Evolutionary conservation across 2,888 invertebrate species (phyloP).

Genomic region (Pterostichus madidus): DNA sequence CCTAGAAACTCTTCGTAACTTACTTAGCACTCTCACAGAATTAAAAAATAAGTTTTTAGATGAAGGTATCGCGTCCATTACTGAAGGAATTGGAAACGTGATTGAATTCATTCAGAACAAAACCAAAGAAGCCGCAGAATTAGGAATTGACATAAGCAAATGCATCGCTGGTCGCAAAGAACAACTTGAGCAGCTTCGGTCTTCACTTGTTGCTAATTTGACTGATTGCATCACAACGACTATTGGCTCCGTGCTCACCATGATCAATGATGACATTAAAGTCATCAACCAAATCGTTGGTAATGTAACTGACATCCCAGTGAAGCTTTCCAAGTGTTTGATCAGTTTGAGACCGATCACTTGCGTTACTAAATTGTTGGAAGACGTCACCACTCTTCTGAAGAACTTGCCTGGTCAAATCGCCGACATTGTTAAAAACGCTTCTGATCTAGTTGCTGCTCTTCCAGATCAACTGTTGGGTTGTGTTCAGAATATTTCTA

Average conservation of each 20-base stretch:
- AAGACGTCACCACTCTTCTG: neutral
- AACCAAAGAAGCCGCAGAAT: conserved; percentile 13
- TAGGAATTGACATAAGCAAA: conserved; percentile 12
- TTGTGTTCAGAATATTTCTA: neutral
- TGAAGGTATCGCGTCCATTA: conserved; percentile 10
- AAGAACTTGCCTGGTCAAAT: conserved; percentile 11
- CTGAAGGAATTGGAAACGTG: conserved; percentile 1
- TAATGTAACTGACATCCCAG: conserved; percentile 13
- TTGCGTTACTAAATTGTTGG: conserved; percentile 7
- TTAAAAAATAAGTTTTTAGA: conserved; percentile 3
- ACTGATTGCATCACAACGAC: conserved; percentile 1
- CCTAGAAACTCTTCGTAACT: neutral
- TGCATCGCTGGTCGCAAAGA: conserved; percentile 28
- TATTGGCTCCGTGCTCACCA: neutral
- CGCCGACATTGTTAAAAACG: neutral
- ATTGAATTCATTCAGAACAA: conserved; percentile 18
- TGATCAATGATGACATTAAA: conserved; percentile 14
- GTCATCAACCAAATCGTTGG: conserved; percentile 2
- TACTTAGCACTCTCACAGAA: neutral
- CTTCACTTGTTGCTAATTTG: neutral
- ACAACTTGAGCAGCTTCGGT: neutral
- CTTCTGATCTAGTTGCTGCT: neutral
- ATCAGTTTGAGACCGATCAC: conserved; percentile 38
- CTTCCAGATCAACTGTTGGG: neutral
- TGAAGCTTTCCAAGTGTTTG: conserved; percentile 26